Base-by-base conservation (phyloP, 2,888 invertebrate genomes). In the Thymelicus acteon region DNA sequence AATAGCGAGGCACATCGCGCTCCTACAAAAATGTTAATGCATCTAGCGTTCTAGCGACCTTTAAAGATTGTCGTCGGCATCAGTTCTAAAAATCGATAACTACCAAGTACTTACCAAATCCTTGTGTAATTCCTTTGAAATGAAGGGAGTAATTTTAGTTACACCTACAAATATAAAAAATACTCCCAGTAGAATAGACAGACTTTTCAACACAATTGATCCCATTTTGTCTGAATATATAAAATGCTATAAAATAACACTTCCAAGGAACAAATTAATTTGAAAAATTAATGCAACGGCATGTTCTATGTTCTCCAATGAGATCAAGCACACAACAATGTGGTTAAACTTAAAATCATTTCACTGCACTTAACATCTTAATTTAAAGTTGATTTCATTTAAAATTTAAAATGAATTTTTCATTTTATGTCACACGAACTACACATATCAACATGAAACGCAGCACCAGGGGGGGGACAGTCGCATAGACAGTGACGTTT, bases 151-250 rank as follows among this genome's bases (percentile, higher is more conserved):
- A 75, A 99, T 92, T 94, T 99, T 99, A 84, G 99, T 96, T 72
- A 97, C 96, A 72, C 99, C 99, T 77, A 98, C 98, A 88, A 99
- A 98, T 84, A 99, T 96, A 90, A 99, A 99, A 94, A 99, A 99
- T 81, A 98, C 94, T 74, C 99, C 99, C 85, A 99, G 94, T 67
- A 99, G 95, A 81, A 99, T 94, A 65, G 98, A 98, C 81, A 99
- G 95, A 85, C 98, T 98, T 92, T 96, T 97, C 75, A 99, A 92
- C 79, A 98, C 98, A 82, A 98, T 96, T 78, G 97, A 93, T 74
- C 91, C 93, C 93, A 93, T 93, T 85, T 83, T 88, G 15, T n/a
- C 7, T 12, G 39, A 52, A n/a, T 40, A 31, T 52, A 39, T 24
- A 19, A 60, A 48, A 47, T 60, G 65, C 44, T 54, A 31, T 31